Evolutionary conservation across 2,113 vertebrate genomes (phyloP).

Genomic region (Anser brachyrhynchus): DNA sequence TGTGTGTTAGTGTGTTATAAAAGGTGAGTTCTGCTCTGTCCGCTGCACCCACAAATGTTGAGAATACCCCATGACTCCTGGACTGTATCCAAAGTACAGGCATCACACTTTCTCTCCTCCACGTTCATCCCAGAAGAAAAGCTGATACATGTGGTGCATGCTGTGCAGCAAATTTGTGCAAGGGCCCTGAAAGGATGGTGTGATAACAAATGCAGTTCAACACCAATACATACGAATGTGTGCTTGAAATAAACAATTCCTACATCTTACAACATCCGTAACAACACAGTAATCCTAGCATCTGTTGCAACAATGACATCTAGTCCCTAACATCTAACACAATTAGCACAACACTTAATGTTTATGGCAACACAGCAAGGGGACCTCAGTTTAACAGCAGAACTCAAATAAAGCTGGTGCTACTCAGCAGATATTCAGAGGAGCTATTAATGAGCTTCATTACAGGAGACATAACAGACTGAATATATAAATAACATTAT

Average conservation of each 20-base stretch:
- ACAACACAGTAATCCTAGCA: not conserved
- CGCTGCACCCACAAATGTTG: not conserved
- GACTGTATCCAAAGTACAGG: not conserved
- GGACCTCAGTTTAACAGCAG: not conserved
- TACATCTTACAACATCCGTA: not conserved
- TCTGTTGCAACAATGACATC: not conserved
- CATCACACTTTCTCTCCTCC: not conserved
- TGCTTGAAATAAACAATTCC: not conserved
- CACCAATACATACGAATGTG: not conserved
- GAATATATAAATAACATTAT: not conserved
- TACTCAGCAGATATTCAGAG: not conserved
- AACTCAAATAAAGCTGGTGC: not conserved
- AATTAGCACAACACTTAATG: not conserved
- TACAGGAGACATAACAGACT: not conserved
- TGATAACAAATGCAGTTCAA: not conserved
- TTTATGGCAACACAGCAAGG: not conserved
- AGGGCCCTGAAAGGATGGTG: not conserved
- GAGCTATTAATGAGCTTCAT: accelerated
- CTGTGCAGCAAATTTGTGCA: not conserved
- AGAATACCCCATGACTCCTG: not conserved
- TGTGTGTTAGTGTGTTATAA: not conserved
- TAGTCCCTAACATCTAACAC: not conserved
- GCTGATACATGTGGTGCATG: not conserved
- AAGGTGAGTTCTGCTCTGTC: not conserved
- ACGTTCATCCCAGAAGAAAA: not conserved